phyloP scores from a whole-genome alignment of 2,797 vertebrate species.

The Sardinella longiceps region DNA sequence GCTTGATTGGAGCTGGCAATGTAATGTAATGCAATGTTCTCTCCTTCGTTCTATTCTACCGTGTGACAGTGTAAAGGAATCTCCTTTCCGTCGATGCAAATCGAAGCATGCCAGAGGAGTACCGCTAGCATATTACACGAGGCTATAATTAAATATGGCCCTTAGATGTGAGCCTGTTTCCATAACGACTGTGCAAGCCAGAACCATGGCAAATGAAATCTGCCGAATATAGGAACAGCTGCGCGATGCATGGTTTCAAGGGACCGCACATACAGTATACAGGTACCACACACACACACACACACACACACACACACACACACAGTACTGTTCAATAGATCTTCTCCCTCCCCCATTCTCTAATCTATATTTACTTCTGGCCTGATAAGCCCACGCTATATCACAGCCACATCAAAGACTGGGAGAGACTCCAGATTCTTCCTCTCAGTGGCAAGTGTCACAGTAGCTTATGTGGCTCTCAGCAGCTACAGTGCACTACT shows the following conservation, averaged over 20 bases:
- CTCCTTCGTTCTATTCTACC: not conserved
- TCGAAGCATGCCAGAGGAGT: not conserved
- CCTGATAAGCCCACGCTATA: not conserved
- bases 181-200: not conserved
- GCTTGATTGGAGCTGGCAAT: not conserved
- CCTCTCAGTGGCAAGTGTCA: not conserved
- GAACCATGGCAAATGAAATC: slow-evolving; percentile 2
- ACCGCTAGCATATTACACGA: not conserved
- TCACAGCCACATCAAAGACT: slow-evolving; percentile 3
- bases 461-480: not conserved
- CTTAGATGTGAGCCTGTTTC: not conserved
- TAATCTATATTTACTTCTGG: not conserved
- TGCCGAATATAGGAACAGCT: not conserved
- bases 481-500: no score
- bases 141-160: slow-evolving; percentile 22
- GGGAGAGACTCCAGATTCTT: not conserved
- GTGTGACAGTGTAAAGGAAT: slow-evolving; percentile 13
- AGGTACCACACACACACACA: not conserved
- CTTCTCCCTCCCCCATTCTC: not conserved
- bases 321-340: not conserved
- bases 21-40: not conserved
- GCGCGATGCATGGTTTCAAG: not conserved
- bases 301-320: slow-evolving; percentile 10
- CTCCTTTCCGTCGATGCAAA: not conserved
- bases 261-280: not conserved